phyloP scores from a whole-genome alignment of 2,113 vertebrate genomes.

The Dipodomys stephensi region DNA sequence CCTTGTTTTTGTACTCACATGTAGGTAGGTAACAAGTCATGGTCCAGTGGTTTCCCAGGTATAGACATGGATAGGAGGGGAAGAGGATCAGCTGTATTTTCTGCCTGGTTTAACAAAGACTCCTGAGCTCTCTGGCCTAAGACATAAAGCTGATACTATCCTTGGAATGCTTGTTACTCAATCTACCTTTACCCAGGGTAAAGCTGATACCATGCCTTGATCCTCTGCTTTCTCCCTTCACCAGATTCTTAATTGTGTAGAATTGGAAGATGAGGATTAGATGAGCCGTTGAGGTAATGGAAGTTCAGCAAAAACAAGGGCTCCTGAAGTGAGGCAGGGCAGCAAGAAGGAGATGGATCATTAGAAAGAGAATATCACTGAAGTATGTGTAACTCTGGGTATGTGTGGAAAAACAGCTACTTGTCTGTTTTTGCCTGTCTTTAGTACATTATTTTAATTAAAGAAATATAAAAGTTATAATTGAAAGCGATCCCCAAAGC shows the following conservation, averaged over 20 bases:
- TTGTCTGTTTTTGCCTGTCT: constrained; percentile 14
- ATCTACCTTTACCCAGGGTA: not conserved
- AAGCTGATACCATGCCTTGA: not conserved
- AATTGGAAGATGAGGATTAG: not conserved
- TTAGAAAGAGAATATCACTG: not conserved
- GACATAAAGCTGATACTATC: not conserved
- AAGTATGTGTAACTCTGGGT: not conserved
- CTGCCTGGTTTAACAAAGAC: not conserved
- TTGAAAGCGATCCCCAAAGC: not conserved
- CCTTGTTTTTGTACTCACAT: not conserved
- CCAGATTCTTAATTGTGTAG: not conserved
- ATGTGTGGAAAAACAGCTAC: not conserved
- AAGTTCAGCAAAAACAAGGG: not conserved
- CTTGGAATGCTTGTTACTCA: not conserved
- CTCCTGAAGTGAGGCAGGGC: not conserved
- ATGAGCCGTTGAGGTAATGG: not conserved
- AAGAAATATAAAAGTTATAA: constrained; percentile 13
- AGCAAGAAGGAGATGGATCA: not conserved
- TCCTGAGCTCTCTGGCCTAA: not conserved
- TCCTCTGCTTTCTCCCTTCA: not conserved
- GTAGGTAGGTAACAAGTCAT: not conserved
- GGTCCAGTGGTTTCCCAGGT: not conserved
- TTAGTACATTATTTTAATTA: constrained; percentile 55
- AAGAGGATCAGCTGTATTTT: not conserved
- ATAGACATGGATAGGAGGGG: not conserved